Conservation (phyloP, 2,888 invertebrate species). For the Endotricha flammealis region DNA sequence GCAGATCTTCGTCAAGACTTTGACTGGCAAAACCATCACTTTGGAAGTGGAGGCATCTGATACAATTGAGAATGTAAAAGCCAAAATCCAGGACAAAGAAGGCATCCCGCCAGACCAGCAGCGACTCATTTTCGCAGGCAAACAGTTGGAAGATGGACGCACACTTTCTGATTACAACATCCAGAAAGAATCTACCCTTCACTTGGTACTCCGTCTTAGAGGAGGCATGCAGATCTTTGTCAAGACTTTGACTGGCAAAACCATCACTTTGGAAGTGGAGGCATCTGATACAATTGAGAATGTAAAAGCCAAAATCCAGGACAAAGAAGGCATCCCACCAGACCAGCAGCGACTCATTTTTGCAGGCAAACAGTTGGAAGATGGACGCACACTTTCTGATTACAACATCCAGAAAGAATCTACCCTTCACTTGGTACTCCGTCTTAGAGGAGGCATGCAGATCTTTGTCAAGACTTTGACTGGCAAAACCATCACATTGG, state of each 20-base stretch:
- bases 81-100: conserved; percentile 29
- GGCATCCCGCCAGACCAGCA: conserved; percentile 36
- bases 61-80: conserved; percentile 33
- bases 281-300: conserved; percentile 19
- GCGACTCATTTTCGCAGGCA: conserved; percentile 31
- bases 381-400: conserved; percentile 20
- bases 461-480: conserved; percentile 23
- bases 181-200: conserved; percentile 32
- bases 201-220: conserved; percentile 30
- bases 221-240: conserved; percentile 90
- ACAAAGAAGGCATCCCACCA: conserved; percentile 21
- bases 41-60: conserved; percentile 35
- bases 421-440: conserved; percentile 18
- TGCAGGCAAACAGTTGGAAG: conserved; percentile 20
- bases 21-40: conserved; percentile 41
- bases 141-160: conserved; percentile 32
- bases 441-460: conserved; percentile 20
- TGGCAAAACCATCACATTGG: conserved; percentile 22
- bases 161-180: conserved; percentile 32
- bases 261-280: conserved; percentile 7
- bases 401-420: conserved; percentile 23
- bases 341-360: conserved; percentile 22
- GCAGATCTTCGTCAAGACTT: no score
- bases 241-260: conserved; percentile 79
- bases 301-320: conserved; percentile 21